Conservation (phyloP, 2,113 vertebrate species). For the Bos javanicus region DNA sequence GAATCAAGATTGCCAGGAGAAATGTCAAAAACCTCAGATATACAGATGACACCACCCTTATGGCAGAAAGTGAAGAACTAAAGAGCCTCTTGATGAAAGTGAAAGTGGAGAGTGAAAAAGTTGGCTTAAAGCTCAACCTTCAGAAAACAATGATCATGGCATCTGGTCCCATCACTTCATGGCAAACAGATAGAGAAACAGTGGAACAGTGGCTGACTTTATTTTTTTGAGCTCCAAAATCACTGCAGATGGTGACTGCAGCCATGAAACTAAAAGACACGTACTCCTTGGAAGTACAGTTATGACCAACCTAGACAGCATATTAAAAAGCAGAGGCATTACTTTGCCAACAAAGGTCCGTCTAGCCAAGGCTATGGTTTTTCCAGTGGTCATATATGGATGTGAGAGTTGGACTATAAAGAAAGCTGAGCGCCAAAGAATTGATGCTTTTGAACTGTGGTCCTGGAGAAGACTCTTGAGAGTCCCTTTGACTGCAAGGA, state of each 20-base stretch:
- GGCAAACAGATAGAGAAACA: not conserved
- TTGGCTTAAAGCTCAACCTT: not conserved
- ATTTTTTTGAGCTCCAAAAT: not conserved
- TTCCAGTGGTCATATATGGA: not conserved
- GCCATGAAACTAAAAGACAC: not conserved
- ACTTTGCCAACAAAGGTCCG: not conserved
- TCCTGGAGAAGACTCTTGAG: not conserved
- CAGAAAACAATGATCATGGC: not conserved
- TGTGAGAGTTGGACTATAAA: not conserved
- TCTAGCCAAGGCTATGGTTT: not conserved
- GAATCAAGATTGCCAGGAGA: not conserved
- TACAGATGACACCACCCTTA: not conserved
- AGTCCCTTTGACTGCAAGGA: not conserved
- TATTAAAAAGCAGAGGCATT: not conserved
- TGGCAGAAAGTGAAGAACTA: not conserved
- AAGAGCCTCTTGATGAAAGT: not conserved
- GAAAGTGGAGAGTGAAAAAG: not conserved
- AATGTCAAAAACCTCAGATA: not conserved
- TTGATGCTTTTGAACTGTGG: not conserved
- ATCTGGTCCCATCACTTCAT: not conserved
- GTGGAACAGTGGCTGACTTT: not conserved
- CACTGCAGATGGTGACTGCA: not conserved
- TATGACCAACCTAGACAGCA: not conserved
- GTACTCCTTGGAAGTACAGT: not conserved
- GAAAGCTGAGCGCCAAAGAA: not conserved